phyloP scores from a whole-genome alignment of 2,888 invertebrate genomes.

The Scotopteryx bipunctaria region DNA sequence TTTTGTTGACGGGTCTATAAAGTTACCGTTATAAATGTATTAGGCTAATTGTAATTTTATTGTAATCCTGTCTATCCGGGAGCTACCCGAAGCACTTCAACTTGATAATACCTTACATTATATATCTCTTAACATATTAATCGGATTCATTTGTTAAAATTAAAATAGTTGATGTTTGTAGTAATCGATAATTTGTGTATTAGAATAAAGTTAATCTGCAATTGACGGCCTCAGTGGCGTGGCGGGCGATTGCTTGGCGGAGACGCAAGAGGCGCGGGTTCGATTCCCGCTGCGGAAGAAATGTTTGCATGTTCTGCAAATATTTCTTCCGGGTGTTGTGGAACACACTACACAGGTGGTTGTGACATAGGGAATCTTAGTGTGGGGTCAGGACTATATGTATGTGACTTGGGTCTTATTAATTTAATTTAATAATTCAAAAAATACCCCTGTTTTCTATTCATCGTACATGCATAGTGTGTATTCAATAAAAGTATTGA shows the following conservation, averaged over 20 bases:
- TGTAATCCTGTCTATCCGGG: background rate
- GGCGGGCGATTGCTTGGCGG: no score
- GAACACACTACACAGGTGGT: no score
- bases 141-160: background rate
- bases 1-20: conserved; percentile 8
- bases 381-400: no score
- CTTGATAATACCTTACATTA: background rate
- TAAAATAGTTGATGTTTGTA: conserved; percentile 11
- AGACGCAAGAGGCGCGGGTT: no score
- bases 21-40: conserved; percentile 3
- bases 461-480: conserved; percentile 11
- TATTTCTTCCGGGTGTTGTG: no score
- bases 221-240: no score
- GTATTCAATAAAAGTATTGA: no score
- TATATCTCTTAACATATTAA: background rate
- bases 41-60: conserved; percentile 1
- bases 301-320: no score
- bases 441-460: conserved; percentile 19
- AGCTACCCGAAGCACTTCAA: background rate
- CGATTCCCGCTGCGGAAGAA: no score
- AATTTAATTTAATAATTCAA: no score
- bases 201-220: background rate
- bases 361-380: no score
- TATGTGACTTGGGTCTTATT: no score
- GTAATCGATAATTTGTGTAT: background rate